Evolutionary conservation across 2,797 vertebrate genomes (phyloP).

Genomic region (Brotogeris chrysoptera): DNA sequence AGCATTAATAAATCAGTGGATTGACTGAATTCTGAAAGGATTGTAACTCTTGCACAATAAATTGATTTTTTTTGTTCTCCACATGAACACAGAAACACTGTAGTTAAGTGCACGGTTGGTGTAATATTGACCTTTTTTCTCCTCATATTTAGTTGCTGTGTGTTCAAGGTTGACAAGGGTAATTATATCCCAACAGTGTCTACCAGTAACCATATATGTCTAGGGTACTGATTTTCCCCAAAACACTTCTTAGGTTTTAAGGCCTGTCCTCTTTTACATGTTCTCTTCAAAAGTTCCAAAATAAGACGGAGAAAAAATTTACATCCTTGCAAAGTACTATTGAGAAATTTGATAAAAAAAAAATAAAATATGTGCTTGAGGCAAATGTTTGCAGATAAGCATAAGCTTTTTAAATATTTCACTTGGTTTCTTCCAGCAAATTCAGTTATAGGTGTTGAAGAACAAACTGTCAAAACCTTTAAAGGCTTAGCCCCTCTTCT

Average conservation of each 20-base stretch:
- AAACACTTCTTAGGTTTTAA: background rate
- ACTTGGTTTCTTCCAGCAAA: conserved; percentile 42
- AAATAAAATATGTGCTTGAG: background rate
- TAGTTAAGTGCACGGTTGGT: conserved; percentile 58
- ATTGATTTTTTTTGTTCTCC: conserved; percentile 62
- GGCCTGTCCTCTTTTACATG: background rate
- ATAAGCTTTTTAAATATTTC: conserved; percentile 44
- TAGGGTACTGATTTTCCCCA: background rate
- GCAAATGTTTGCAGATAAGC: conserved; percentile 9
- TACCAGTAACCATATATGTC: conserved; percentile 21
- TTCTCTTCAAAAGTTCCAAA: conserved; percentile 13
- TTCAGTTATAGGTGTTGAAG: conserved; percentile 29
- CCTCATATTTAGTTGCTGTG: conserved; percentile 61
- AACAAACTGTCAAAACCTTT: conserved; percentile 14
- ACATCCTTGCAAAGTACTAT: background rate
- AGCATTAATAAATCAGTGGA: conserved; percentile 63
- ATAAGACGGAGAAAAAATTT: background rate
- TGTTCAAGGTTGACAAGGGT: conserved; percentile 68
- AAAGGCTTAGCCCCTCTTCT: conserved; percentile 22
- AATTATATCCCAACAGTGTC: conserved; percentile 41
- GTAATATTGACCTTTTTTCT: conserved; percentile 69
- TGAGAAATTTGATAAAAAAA: background rate
- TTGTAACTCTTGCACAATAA: conserved; percentile 48
- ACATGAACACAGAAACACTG: conserved; percentile 29
- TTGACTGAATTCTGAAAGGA: conserved; percentile 54